Conservation (phyloP, 2,113 vertebrate genomes). For the Calidris pygmaea region DNA sequence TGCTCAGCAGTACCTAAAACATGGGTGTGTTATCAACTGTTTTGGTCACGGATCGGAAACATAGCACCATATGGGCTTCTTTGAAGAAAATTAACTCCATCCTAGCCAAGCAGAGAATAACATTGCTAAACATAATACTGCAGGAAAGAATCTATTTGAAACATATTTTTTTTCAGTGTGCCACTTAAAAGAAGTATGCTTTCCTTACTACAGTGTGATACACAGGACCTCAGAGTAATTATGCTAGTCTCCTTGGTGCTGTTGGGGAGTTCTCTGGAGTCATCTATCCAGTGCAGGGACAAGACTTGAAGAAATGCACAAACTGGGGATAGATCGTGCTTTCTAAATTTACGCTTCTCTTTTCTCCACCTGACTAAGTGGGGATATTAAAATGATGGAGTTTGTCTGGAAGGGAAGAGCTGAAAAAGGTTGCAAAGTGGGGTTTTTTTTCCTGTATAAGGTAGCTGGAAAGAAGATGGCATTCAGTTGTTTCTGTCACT, state of each 20-base stretch:
- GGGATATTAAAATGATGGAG: not conserved
- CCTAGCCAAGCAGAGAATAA: not conserved
- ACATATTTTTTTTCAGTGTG: not conserved
- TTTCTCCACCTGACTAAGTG: not conserved
- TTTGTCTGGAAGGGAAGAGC: not conserved
- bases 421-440: not conserved
- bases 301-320: not conserved
- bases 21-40: not conserved
- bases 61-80: not conserved
- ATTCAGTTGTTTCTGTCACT: not conserved
- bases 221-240: not conserved
- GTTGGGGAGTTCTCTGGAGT: not conserved
- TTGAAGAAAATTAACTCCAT: not conserved
- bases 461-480: not conserved
- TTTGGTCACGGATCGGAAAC: not conserved
- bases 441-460: not conserved
- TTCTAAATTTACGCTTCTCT: not conserved
- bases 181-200: not conserved
- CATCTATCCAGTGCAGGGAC: not conserved
- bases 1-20: not conserved
- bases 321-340: not conserved
- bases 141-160: not conserved
- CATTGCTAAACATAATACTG: not conserved
- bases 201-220: not conserved
- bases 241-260: not conserved